Base-by-base conservation (phyloP, 2,797 vertebrate species). In the Danio albolineatus region DNA sequence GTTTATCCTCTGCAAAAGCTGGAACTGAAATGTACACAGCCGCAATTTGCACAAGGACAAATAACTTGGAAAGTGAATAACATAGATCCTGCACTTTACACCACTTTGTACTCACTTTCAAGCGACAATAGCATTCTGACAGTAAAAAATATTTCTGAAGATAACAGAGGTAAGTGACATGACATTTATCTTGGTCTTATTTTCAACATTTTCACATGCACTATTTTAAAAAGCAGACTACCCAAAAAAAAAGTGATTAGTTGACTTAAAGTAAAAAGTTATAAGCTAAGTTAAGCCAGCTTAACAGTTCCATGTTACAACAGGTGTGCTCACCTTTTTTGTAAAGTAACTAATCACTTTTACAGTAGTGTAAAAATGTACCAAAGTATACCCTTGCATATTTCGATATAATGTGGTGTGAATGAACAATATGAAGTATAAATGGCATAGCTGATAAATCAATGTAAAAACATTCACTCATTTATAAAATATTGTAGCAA, bases 101-200 rank as follows among this genome's bases (percentile, higher is more conserved):
- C 28, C 5, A 0, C 0, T 44, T 86, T 86, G 59, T 53, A 83
- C 16, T 4, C 0, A 7, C 48, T 83, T 46, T 7, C n/a, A 7
- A 6, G 0, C 1, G 9, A 0, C 1, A 6, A 0, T 0, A 87
- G 81, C 1, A 10, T 0, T 0, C 86, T 94, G 43, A 81, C 0
- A 53, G 4, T 92, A 4, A 51, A 1, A 0, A 84, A 70, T 0
- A 61, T 88, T 6, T 79, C 83, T 38, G 6, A 12, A 43, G 39
- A 36, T 5, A 89, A 94, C 80, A 71, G 4, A 6, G 93, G 93
- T 94, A 73, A 90, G 90, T 87, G 9, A 4, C 16, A 36, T 8
- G n/a, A 4, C 5, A 19, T 56, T 17, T 17, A 19, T 56, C n/a
- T 56, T 56, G 10, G 10, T 44, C 10, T 13, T 17, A 8, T 21